Evolutionary conservation across 2,797 vertebrate genomes (phyloP).

Genomic region (Protonibea diacanthus): DNA sequence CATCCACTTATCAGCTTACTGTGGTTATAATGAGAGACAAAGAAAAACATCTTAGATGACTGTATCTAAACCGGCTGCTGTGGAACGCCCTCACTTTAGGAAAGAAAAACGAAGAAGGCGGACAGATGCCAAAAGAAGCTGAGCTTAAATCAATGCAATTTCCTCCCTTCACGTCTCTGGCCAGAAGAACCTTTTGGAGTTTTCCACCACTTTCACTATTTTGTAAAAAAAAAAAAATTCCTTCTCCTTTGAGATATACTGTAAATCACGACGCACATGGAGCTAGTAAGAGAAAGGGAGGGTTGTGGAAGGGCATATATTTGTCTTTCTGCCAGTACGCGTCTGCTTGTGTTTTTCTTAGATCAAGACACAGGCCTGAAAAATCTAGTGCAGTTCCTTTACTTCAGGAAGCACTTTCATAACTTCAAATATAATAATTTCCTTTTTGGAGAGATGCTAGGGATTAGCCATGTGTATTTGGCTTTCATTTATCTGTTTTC

Average conservation of each 20-base stretch:
- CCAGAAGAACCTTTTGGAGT: conserved; percentile 70
- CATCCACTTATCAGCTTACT: conserved; percentile 57
- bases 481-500: conserved; percentile 75
- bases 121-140: conserved; percentile 75
- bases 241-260: conserved; percentile 56
- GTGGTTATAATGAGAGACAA: conserved; percentile 62
- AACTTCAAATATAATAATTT: conserved; percentile 86
- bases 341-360: conserved; percentile 81
- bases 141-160: conserved; percentile 82
- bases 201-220: conserved; percentile 50
- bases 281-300: conserved; percentile 36
- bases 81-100: conserved; percentile 65
- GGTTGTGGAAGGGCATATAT: conserved; percentile 57
- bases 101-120: conserved; percentile 55
- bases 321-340: conserved; percentile 71
- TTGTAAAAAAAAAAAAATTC: conserved; percentile 13
- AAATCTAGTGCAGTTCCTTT: conserved; percentile 73
- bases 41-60: conserved; percentile 63
- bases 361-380: conserved; percentile 72
- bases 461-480: conserved; percentile 79
- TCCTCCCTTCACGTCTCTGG: conserved; percentile 73
- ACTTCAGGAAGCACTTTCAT: conserved; percentile 80
- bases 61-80: conserved; percentile 63
- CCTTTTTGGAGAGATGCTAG: conserved; percentile 78
- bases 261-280: conserved; percentile 68